Conservation (phyloP, 2,113 vertebrate species). For the Lipotes vexillifer region DNA sequence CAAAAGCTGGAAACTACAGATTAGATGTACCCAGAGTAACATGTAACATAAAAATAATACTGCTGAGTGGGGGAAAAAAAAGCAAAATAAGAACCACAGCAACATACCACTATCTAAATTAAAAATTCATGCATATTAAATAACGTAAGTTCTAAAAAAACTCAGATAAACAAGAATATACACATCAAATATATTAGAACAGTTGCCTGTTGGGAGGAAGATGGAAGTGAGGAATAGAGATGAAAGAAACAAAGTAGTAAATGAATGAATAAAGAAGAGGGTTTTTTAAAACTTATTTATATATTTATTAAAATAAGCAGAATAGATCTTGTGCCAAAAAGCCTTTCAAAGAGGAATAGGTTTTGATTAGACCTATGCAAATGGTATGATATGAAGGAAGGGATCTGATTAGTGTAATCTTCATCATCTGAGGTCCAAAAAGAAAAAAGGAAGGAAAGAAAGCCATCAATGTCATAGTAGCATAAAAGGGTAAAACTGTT, state of each 20-base stretch:
- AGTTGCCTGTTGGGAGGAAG: neutral
- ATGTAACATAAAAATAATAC: neutral
- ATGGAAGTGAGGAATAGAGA: neutral
- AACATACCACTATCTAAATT: neutral
- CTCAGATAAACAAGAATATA: constrained; percentile 5
- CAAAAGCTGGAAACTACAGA: neutral
- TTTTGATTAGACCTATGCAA: neutral
- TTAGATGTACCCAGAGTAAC: neutral
- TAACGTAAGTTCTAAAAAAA: neutral
- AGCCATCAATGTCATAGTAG: neutral
- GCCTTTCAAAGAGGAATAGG: neutral
- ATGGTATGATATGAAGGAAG: neutral
- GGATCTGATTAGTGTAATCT: neutral
- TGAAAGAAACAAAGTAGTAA: neutral
- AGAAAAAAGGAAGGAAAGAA: neutral
- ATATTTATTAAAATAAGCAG: no score
- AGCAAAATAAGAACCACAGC: neutral
- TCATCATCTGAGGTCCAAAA: neutral
- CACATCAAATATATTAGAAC: neutral
- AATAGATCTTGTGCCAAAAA: no score
- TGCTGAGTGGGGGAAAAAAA: neutral
- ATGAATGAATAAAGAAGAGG: neutral
- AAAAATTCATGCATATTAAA: neutral
- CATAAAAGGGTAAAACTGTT: neutral
- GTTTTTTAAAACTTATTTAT: no score